phyloP scores from a whole-genome alignment of 2,888 invertebrate species.

The Rotaria sp. region DNA sequence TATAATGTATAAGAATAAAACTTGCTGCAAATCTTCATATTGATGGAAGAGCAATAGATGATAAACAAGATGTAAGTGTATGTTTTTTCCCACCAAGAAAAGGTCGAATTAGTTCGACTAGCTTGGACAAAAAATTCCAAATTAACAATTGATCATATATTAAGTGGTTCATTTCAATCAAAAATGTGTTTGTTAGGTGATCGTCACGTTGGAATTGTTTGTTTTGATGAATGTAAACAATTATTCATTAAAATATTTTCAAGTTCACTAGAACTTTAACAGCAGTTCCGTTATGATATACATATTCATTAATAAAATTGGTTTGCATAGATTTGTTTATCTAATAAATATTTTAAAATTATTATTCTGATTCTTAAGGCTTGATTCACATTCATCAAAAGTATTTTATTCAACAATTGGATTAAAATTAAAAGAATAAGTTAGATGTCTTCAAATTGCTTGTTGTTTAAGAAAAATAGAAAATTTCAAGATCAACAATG shows the following conservation, averaged over 20 bases:
- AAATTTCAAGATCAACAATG: conserved; percentile 89
- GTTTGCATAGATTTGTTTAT: conserved; percentile 50
- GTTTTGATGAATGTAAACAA: conserved; percentile 73
- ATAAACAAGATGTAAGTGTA: conserved; percentile 62
- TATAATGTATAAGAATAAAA: conserved; percentile 43
- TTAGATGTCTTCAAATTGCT: conserved; percentile 73
- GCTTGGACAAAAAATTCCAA: conserved; percentile 78
- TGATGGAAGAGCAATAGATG: conserved; percentile 46
- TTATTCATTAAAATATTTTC: conserved; percentile 73
- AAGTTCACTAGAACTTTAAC: conserved; percentile 72
- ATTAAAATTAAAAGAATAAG: too few species aligned
- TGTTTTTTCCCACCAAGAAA: conserved; percentile 80
- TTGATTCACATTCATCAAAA: conserved; percentile 49
- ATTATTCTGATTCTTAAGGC: neutral
- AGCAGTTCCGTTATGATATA: conserved; percentile 68
- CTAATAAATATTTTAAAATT: neutral
- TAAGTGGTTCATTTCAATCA: conserved; percentile 85
- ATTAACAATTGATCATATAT: conserved; percentile 78
- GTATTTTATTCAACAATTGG: conserved; percentile 71
- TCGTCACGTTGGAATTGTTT: conserved; percentile 70
- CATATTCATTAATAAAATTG: conserved; percentile 78
- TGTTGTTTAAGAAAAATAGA: conserved; percentile 86
- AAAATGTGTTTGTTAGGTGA: conserved; percentile 60
- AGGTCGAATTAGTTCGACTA: conserved; percentile 61
- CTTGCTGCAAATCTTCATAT: conserved; percentile 33